These are phyloP conservation scores for Ibycter americanus DNA, from an alignment of 2,797 vertebrate species.

Conservation along the genomic window DNA sequence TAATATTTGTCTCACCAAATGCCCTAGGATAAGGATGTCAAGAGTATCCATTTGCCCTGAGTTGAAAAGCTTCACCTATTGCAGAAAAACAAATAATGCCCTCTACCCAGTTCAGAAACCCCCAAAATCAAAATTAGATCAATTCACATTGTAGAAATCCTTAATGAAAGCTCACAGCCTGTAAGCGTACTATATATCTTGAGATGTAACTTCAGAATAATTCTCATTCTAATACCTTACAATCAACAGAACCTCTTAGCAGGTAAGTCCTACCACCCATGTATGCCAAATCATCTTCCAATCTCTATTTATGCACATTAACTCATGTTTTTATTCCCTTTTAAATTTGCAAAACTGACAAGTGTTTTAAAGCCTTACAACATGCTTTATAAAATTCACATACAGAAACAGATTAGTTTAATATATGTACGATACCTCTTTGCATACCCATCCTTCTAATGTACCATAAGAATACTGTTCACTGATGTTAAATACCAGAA, in stretches of 20 bases:
- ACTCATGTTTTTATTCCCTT: not conserved
- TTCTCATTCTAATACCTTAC: not conserved
- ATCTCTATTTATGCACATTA: not conserved
- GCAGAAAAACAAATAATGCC: not conserved
- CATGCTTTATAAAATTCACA: not conserved
- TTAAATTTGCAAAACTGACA: not conserved
- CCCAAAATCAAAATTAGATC: not conserved
- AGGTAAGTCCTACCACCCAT: not conserved
- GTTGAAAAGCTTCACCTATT: not conserved
- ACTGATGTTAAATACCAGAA: not conserved
- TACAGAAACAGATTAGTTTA: not conserved
- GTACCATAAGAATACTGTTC: not conserved
- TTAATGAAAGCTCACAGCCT: not conserved
- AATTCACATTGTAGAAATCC: not conserved
- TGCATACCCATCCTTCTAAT: not conserved
- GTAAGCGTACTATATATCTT: not conserved
- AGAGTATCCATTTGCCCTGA: not conserved
- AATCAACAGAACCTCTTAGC: not conserved
- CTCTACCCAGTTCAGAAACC: not conserved
- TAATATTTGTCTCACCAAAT: not conserved
- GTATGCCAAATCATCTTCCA: not conserved
- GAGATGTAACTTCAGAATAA: not conserved
- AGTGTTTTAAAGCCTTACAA: not conserved
- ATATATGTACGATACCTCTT: not conserved
- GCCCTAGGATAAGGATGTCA: not conserved